phyloP scores from a whole-genome alignment of 2,888 invertebrate species.

The Erebia aethiops region DNA sequence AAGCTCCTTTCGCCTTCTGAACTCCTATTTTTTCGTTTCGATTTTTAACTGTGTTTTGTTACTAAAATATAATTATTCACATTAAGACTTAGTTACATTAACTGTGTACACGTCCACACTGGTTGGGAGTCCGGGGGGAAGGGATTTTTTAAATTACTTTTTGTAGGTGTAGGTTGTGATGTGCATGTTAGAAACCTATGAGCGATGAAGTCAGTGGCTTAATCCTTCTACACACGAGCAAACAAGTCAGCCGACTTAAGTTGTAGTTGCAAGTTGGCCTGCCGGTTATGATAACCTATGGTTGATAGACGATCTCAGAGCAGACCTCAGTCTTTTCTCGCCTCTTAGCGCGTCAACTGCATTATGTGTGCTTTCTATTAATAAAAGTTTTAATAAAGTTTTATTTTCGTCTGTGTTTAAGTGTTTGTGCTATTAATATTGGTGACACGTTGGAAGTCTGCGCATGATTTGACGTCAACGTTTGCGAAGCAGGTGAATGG shows the following conservation, averaged over 20 bases:
- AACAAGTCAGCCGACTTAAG: neutral
- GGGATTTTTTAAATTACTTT: no score
- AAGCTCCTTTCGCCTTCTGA: no score
- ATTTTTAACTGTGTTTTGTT: no score
- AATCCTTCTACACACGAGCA: neutral
- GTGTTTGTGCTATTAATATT: conserved; percentile 18
- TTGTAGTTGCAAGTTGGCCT: conserved; percentile 14
- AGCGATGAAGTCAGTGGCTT: no score
- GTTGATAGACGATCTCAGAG: conserved; percentile 20
- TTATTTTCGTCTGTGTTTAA: conserved; percentile 19
- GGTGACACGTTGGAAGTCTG: neutral
- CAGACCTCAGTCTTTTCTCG: conserved; percentile 39
- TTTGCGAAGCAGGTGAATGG: conserved; percentile 19
- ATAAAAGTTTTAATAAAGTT: conserved; percentile 8
- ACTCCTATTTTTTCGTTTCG: no score
- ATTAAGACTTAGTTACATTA: no score
- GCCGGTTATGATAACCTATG: conserved; percentile 45
- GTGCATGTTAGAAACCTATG: no score
- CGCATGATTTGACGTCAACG: conserved; percentile 19
- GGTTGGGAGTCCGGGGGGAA: no score
- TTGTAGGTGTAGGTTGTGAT: no score
- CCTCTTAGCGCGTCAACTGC: conserved; percentile 38
- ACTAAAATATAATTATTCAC: no score
- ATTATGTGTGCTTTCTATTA: conserved; percentile 26
- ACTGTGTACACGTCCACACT: no score